Conservation (phyloP, 2,797 vertebrate species). For the Neosilurus mollespiculum region DNA sequence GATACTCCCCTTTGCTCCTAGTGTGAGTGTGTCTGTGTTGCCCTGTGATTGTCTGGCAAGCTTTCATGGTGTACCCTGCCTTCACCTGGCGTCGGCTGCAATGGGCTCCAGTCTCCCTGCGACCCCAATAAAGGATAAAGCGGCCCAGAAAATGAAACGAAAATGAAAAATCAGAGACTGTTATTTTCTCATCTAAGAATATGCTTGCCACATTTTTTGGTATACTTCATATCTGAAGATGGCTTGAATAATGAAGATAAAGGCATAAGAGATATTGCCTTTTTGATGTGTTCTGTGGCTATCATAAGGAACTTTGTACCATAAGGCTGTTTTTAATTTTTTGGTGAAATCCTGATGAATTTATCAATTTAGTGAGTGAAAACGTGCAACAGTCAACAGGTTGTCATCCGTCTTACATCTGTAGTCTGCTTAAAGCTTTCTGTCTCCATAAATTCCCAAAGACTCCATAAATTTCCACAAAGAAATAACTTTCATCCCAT, state of each 20-base stretch:
- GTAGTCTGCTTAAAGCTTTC: neutral
- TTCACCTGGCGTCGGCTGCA: too few relatives aligned
- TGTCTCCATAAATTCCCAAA: neutral
- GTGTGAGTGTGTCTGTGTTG: too few relatives aligned
- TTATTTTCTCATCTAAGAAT: neutral
- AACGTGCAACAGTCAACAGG: neutral
- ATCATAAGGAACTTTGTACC: neutral
- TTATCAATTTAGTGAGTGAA: neutral
- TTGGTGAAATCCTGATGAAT: neutral
- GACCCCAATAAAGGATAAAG: too few relatives aligned
- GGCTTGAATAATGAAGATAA: slow-evolving; percentile 2
- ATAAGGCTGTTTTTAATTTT: neutral
- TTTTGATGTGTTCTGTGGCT: neutral
- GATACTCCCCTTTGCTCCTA: too few relatives aligned
- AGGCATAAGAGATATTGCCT: neutral
- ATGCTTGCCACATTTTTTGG: neutral
- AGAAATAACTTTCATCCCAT: neutral
- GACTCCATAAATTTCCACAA: neutral
- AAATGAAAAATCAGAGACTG: too few relatives aligned
- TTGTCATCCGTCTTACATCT: neutral
- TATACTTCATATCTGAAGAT: neutral
- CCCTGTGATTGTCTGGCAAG: too few relatives aligned
- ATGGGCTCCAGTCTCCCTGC: too few relatives aligned
- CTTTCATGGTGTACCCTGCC: too few relatives aligned
- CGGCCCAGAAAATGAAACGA: too few relatives aligned